These are phyloP conservation scores for Nothocercus julius DNA, from an alignment of 2,113 vertebrate genomes.

Conservation along the genomic window DNA sequence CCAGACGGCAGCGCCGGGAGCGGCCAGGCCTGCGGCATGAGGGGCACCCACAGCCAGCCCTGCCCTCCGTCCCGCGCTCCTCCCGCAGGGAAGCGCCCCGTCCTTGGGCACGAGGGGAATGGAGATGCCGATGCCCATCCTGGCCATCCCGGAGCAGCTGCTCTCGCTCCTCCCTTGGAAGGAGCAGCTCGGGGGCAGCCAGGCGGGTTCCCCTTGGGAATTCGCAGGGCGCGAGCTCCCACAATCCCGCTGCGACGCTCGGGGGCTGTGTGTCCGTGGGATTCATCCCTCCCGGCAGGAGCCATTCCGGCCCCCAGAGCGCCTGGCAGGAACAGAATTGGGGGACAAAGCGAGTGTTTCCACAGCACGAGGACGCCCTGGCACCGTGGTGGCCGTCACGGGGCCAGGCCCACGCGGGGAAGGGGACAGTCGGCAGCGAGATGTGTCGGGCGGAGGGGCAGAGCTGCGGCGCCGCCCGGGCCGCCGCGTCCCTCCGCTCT, in stretches of 20 bases:
- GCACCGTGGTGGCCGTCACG: not conserved
- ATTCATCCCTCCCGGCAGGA: slow-evolving; percentile 40
- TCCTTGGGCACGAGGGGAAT: not conserved
- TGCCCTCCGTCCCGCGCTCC: too few relatives aligned
- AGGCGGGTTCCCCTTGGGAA: not conserved
- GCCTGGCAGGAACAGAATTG: not conserved
- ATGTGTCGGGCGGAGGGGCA: not conserved
- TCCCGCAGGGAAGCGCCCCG: not conserved
- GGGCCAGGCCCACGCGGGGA: fast-evolving
- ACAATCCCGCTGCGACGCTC: too few relatives aligned
- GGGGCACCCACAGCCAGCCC: too few relatives aligned
- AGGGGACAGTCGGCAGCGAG: not conserved
- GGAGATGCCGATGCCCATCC: not conserved
- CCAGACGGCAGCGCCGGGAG: not conserved
- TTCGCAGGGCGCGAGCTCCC: not conserved
- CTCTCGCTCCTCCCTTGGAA: not conserved
- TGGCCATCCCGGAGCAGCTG: not conserved
- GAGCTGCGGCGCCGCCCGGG: not conserved
- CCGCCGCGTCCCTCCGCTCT: not conserved
- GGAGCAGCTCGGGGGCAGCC: fast-evolving
- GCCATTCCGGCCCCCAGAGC: not conserved
- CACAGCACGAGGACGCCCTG: fast-evolving
- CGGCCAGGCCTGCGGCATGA: too few relatives aligned
- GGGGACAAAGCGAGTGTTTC: not conserved
- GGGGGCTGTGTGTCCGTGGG: slow-evolving; percentile 7